Evolutionary conservation across 1,140 invertebrate genomes (phyloP), one percentile per base, ranked within the genome.

Genomic region (Trypoxylus dichotomus): DNA sequence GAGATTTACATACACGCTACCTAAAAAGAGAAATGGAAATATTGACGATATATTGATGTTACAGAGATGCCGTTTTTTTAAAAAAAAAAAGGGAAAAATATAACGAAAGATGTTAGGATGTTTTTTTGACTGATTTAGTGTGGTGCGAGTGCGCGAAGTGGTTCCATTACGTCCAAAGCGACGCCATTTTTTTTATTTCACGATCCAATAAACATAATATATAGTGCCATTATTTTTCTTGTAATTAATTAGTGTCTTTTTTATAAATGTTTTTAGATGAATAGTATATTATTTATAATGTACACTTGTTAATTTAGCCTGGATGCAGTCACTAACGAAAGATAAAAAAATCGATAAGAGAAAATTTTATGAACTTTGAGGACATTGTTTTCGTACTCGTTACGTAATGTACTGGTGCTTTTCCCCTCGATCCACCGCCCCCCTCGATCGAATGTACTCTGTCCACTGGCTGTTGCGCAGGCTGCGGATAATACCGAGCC

Each of bases 221-320:
- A 82, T 83, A 84, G 84, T 85, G 84, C 85, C 84, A 85, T 86
- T 85, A 84, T 83, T 84, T 75, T 84, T 85, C 83, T 82, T 84
- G 83, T 84, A 84, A 83, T 81, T 81, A 75, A 79, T 82, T 82
- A 83, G 83, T 83, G 79, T 82, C 79, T 83, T 84, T 85, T 85
- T 84, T 84, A 84, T 84, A 84, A 85, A 85, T 84, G 83, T 85
- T 84, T 84, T 84, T 85, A 84, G 84, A 82, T 77, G 81, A 83
- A 82, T 83, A 82, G 80, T 79, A 82, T 84, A 85, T 84, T 83
- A 82, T 84, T 85, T 84, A 85, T 85, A 85, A 84, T 84, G 83
- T 84, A 84, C 84, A 85, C 83, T 84, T 86, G 84, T 84, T 85
- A 84, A 82, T 84, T 85, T 86, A 85, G 84, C 81, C 80, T 83